These are phyloP conservation scores for Pachyseris speciosa DNA, from an alignment of 64 coral and sea anemone species.

Conservation along the genomic window DNA sequence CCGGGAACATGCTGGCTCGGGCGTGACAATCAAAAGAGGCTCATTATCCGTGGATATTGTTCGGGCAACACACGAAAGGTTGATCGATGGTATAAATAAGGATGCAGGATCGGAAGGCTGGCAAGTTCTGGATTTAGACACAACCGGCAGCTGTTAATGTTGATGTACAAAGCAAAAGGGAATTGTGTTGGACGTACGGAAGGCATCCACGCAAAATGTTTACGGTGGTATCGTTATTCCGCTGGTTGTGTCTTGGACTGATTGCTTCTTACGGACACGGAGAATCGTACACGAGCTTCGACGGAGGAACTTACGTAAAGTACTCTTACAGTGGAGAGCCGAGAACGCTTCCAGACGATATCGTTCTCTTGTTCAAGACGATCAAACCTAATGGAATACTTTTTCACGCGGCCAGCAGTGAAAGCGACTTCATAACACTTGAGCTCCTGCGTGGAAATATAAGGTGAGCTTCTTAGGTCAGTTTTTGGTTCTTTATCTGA, in stretches of 20 bases:
- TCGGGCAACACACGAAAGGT: slow-evolving; percentile 1
- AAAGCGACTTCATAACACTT: slow-evolving; percentile 87
- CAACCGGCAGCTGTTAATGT: slow-evolving; percentile 38
- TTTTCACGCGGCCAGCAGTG: slow-evolving; percentile 69
- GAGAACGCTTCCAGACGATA: slow-evolving; percentile 42
- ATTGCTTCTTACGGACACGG: not conserved
- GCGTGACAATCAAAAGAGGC: slow-evolving; percentile 20
- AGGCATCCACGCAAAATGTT: slow-evolving; percentile 28
- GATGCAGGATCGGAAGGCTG: slow-evolving; percentile 11
- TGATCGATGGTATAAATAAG: slow-evolving; percentile 54
- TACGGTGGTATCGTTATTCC: not conserved
- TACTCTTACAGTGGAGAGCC: slow-evolving; percentile 55
- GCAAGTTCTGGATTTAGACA: slow-evolving; percentile 27
- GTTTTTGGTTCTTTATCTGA: slow-evolving; percentile 50
- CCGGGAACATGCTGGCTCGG: slow-evolving; percentile 44
- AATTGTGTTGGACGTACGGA: slow-evolving; percentile 7
- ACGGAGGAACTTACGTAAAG: slow-evolving; percentile 74
- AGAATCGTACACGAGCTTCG: slow-evolving; percentile 59
- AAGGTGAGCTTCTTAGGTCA: slow-evolving; percentile 70
- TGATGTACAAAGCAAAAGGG: slow-evolving; percentile 7
- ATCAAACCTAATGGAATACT: slow-evolving; percentile 85
- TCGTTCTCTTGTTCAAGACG: slow-evolving; percentile 79
- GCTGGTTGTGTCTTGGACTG: slow-evolving; percentile 16
- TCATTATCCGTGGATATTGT: slow-evolving; percentile 19
- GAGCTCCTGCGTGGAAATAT: slow-evolving; percentile 92